Percentiles rank a stretch among this genome's conserved stretches.
These are phyloP conservation scores for Chelon labrosus DNA, from an alignment of 2,797 vertebrate species.

Conservation along the genomic window DNA sequence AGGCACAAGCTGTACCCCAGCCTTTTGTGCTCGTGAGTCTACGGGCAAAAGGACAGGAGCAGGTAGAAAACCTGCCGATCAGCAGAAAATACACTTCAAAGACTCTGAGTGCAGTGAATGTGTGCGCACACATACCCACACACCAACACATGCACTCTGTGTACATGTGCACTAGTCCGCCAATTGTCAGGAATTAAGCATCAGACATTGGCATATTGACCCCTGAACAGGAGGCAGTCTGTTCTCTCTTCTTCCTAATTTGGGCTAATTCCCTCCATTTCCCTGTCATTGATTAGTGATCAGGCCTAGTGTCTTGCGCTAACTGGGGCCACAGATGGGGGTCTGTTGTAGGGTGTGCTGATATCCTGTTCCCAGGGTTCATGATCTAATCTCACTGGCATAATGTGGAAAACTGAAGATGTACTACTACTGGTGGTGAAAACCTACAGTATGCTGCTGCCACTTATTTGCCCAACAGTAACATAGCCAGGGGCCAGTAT, in stretches of 20 bases:
- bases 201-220: constrained; percentile 77
- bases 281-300: constrained; percentile 86
- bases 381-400: constrained; percentile 60
- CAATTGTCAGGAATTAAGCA: constrained; percentile 65
- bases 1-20: constrained; percentile 28
- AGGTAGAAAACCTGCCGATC: constrained; percentile 54
- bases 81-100: constrained; percentile 71
- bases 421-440: constrained; percentile 12
- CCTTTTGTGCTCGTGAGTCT: constrained; percentile 41
- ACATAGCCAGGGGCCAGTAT: constrained; percentile 52
- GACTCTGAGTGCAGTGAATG: constrained; percentile 22
- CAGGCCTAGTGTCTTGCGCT: constrained; percentile 75
- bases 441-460: constrained; percentile 13
- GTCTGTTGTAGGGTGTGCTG: constrained; percentile 34
- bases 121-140: constrained; percentile 12
- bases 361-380: constrained; percentile 41
- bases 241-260: constrained; percentile 83
- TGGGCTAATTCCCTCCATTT: constrained; percentile 86
- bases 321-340: constrained; percentile 69
- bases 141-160: constrained; percentile 12
- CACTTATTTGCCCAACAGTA: constrained; percentile 19
- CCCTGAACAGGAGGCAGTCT: constrained; percentile 74
- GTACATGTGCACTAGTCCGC: constrained; percentile 37
- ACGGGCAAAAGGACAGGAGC: constrained; percentile 46
- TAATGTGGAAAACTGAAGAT: constrained; percentile 42